These are phyloP conservation scores for Chaitophorus viminalis DNA, from an alignment of 2,888 invertebrate genomes.

Conservation along the genomic window DNA sequence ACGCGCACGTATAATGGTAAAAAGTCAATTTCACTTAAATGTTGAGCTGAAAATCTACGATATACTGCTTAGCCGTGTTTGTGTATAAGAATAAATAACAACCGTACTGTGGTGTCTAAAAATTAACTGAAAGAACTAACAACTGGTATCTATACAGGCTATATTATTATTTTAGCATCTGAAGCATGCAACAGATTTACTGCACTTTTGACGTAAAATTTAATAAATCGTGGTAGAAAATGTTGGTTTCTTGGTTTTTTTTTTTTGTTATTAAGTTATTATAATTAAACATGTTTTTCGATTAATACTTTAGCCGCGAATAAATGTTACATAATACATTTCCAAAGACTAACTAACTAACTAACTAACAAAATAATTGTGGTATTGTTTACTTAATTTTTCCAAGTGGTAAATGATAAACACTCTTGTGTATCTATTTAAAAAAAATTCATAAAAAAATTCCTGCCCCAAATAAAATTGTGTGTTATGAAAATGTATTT, in stretches of 20 bases:
- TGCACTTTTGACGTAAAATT: no score
- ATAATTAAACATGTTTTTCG: no score
- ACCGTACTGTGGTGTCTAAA: no score
- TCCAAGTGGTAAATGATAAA: neutral
- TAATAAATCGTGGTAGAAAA: no score
- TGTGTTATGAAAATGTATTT: neutral
- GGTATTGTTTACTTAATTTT: neutral
- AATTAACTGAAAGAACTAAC: no score
- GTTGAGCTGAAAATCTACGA: neutral
- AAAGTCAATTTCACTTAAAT: neutral
- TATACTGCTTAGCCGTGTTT: neutral
- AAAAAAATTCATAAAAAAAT: neutral
- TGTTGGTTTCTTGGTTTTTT: no score
- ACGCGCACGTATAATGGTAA: neutral
- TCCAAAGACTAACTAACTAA: neutral
- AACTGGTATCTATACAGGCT: no score
- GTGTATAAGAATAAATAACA: no score
- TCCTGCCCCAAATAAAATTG: neutral
- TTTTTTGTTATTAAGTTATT: no score
- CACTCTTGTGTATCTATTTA: neutral
- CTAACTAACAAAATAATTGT: neutral
- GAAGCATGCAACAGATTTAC: no score
- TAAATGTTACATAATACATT: neutral
- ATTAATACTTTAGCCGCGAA: neutral
- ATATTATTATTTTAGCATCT: no score